A percentile compares a stretch with the other conserved stretches of the same genome.
phyloP scores from a whole-genome alignment of 2,888 invertebrate genomes.

The Meliscaeva auricollis region DNA sequence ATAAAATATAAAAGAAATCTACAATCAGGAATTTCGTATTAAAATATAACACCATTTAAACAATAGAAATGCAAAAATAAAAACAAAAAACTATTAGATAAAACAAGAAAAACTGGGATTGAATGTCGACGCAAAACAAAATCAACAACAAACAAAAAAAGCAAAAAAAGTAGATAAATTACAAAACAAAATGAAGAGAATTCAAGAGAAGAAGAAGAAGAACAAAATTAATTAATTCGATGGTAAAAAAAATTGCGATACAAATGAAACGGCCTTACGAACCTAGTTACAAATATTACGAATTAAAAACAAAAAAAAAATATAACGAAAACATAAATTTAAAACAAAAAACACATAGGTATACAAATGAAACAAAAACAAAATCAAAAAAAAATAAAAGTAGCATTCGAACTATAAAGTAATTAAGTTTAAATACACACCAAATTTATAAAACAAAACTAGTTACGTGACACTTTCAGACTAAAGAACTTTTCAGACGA shows the following conservation, averaged over 20 bases:
- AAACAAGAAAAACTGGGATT: conserved; percentile 66
- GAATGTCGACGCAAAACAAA: conserved; percentile 62
- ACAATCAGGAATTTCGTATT: conserved; percentile 79
- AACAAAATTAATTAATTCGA: conserved; percentile 41
- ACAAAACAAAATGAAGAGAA: conserved; percentile 39
- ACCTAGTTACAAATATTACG: conserved; percentile 79
- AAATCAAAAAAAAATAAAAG: conserved; percentile 45
- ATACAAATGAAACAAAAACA: conserved; percentile 52
- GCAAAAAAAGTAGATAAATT: conserved; percentile 24
- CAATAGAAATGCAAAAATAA: conserved; percentile 72
- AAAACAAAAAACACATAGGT: conserved; percentile 42
- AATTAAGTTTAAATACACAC: conserved; percentile 67
- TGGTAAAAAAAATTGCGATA: conserved; percentile 73
- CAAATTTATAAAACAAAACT: conserved; percentile 31
- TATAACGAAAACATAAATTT: conserved; percentile 64
- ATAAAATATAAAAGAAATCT: conserved; percentile 46
- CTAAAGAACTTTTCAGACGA: conserved; percentile 48
- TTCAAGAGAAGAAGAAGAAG: conserved; percentile 15
- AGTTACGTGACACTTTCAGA: conserved; percentile 65
- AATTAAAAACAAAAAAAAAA: conserved; percentile 77
- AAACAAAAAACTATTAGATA: conserved; percentile 49
- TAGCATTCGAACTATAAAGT: conserved; percentile 58
- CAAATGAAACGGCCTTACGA: conserved; percentile 77
- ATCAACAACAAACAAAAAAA: not conserved
- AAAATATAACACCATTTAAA: conserved; percentile 63